Evolutionary conservation across 1,140 invertebrate genomes (phyloP).

Genomic region (Bombus pyrosoma): DNA sequence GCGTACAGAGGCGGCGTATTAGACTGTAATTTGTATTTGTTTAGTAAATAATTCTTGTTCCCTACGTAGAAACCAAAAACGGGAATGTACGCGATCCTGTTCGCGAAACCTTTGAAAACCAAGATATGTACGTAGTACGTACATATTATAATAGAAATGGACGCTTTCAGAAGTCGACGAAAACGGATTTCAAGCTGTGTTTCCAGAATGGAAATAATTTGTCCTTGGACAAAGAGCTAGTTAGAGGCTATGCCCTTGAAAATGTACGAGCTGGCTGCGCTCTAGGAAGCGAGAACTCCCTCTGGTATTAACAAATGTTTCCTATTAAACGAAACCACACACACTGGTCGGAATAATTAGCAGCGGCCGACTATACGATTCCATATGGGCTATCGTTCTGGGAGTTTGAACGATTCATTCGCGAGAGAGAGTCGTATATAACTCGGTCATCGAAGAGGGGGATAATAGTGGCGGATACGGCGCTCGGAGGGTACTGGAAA

Average conservation of each 20-base stretch:
- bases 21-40: neutral
- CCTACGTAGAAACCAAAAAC: neutral
- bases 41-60: neutral
- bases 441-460: neutral
- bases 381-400: constrained; percentile 43
- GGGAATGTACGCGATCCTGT: neutral
- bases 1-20: too few relatives aligned
- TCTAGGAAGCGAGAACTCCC: constrained; percentile 4
- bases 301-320: constrained; percentile 53
- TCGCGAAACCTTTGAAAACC: neutral
- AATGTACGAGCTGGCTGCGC: neutral
- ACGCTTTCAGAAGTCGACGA: neutral
- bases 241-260: neutral
- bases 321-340: constrained; percentile 54
- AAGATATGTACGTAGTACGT: neutral
- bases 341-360: constrained; percentile 50
- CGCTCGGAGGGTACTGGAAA: constrained; percentile 44
- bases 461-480: neutral
- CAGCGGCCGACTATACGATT: constrained; percentile 4
- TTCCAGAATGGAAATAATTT: neutral
- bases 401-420: constrained; percentile 57
- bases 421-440: neutral
- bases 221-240: neutral
- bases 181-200: neutral
- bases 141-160: neutral